phyloP scores from a whole-genome alignment of 2,797 vertebrate genomes.

The Vultur gryphus region DNA sequence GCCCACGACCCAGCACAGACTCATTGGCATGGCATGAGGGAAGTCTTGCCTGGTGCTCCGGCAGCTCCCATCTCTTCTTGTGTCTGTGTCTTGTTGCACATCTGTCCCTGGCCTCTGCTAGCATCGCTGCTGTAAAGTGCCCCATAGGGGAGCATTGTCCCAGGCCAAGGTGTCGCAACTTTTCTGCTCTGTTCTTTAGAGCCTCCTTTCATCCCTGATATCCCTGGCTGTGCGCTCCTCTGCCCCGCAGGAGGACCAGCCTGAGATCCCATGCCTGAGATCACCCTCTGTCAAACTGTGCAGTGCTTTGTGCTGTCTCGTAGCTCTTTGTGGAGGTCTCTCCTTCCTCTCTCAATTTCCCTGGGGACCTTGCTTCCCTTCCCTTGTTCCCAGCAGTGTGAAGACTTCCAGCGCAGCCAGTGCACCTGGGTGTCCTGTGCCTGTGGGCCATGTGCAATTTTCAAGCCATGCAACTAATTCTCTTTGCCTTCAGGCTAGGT shows the following conservation, averaged over 20 bases:
- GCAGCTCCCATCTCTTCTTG: background rate
- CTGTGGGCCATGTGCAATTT: background rate
- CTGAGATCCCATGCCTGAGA: background rate
- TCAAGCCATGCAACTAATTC: background rate
- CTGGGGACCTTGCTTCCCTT: background rate
- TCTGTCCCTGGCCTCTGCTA: background rate
- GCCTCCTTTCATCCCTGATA: background rate
- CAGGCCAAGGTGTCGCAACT: background rate
- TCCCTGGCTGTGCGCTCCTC: background rate
- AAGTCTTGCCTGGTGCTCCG: background rate
- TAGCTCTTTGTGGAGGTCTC: background rate
- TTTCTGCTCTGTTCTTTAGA: background rate
- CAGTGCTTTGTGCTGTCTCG: background rate
- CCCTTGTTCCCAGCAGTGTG: background rate
- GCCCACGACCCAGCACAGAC: background rate
- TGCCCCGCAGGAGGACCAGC: background rate
- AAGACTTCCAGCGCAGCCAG: background rate
- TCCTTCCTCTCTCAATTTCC: background rate
- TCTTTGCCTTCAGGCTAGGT: background rate
- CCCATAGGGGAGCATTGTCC: background rate
- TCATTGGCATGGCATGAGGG: background rate
- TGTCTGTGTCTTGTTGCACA: background rate
- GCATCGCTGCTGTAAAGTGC: background rate
- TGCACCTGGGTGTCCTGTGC: background rate
- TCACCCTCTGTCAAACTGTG: background rate